Evolutionary conservation across 35 echinoderm and acorn worm species (phyloP), one percentile per base, ranked within the genome.

Genomic region (Patiria miniata): DNA sequence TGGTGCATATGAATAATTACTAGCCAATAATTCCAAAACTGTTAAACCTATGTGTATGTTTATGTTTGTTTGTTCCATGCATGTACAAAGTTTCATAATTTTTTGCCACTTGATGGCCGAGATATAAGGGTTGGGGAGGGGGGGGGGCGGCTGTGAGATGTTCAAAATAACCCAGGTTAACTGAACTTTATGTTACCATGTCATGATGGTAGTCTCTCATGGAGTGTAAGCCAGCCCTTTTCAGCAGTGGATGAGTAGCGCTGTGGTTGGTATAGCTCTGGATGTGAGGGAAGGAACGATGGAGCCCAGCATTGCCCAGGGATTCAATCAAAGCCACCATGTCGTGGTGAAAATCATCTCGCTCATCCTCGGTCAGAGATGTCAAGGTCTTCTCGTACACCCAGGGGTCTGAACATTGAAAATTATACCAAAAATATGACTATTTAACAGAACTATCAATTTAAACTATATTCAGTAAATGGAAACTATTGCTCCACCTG

Each of bases 141-240:
- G n/a, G n/a, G n/a, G n/a, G n/a, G n/a, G n/a, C n/a, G n/a, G n/a
- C n/a, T n/a, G n/a, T n/a, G n/a, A n/a, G n/a, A n/a, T n/a, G n/a
- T n/a, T n/a, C n/a, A n/a, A 47, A 47, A 47, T 4, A 47, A 47
- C 12, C 4, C 42, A 47, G 12, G 42, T 47, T 47, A 47, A 12
- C 4, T 6, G 12, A 47, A 47, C 42, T 6, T 12, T 47, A 12
- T 6, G 4, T 51, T 83, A 83, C 80, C 26, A 29, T 52, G 40
- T 83, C 51, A 47, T 83, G 80, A 47, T 82, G 80, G 26, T 82
- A 82, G 50, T 53, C 50, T 82, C 80, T 21, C 51, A 82, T 34
- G 22, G 80, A 82, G 51, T 82, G 80, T 28, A 82, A 53, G 52
- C 80, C 80, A 82, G 80, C 80, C 51, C 80, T 47, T 53, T 82